These are phyloP conservation scores for Helicoverpa zea DNA, from an alignment of 1,140 invertebrate genomes.

Conservation along the genomic window DNA sequence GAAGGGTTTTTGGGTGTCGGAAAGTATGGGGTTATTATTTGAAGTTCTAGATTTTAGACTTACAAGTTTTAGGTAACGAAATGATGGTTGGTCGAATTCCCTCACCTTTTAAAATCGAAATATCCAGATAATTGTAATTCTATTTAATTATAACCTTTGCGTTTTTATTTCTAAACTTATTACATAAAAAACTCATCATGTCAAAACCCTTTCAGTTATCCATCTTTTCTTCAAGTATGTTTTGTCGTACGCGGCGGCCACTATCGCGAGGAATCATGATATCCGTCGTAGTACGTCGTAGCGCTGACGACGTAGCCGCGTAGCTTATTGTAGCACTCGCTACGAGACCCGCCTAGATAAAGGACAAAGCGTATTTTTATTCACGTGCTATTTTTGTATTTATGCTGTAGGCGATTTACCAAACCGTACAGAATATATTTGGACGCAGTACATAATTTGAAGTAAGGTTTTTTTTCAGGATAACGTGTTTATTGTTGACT, in stretches of 20 bases:
- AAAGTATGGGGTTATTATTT: too few relatives aligned
- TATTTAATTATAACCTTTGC: too few relatives aligned
- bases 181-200: background rate
- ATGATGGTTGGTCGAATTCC: background rate
- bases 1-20: too few relatives aligned
- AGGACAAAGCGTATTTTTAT: slow-evolving; percentile 41
- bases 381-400: slow-evolving; percentile 5
- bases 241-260: background rate
- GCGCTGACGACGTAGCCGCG: slow-evolving; percentile 40
- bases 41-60: too few relatives aligned
- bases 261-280: slow-evolving; percentile 20
- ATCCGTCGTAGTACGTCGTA: slow-evolving; percentile 42
- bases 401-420: background rate
- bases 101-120: background rate
- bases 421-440: too few relatives aligned
- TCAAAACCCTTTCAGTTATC: background rate
- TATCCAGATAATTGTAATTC: background rate
- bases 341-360: slow-evolving; percentile 29
- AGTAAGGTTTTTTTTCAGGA: background rate
- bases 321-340: slow-evolving; percentile 42
- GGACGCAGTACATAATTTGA: too few relatives aligned
- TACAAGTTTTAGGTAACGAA: too few relatives aligned
- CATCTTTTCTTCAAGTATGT: background rate
- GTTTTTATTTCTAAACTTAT: background rate
- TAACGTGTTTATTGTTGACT: slow-evolving; percentile 20